Evolutionary conservation across 1,140 invertebrate species (phyloP).

Genomic region (Bombus ignitus): DNA sequence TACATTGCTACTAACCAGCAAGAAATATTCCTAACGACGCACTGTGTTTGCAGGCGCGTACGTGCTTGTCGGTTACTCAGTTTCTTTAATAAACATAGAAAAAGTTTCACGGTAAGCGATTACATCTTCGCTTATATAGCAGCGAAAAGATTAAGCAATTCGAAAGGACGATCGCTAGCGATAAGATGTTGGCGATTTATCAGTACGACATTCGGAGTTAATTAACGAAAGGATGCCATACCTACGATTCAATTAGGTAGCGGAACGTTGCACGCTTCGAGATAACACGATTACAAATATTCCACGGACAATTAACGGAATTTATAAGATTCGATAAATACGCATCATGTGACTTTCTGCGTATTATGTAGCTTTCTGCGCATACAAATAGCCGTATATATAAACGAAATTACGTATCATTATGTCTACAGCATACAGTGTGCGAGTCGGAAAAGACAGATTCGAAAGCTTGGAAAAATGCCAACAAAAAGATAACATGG

Average conservation of each 20-base stretch:
- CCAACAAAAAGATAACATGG: not conserved
- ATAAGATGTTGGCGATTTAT: not conserved
- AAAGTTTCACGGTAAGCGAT: not conserved
- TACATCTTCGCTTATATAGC: not conserved
- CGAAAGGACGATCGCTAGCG: not conserved
- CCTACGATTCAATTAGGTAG: constrained; percentile 29
- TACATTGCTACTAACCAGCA: no score
- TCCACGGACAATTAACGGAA: not conserved
- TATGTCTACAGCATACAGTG: no score
- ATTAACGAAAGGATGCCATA: constrained; percentile 2
- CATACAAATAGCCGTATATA: not conserved
- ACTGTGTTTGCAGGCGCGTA: not conserved
- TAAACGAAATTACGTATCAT: not conserved
- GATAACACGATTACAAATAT: no score
- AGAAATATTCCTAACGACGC: not conserved
- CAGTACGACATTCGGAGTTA: not conserved
- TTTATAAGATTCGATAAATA: not conserved
- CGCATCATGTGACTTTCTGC: no score
- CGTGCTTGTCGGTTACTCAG: not conserved
- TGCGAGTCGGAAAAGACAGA: not conserved
- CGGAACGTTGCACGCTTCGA: not conserved
- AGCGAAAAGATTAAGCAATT: not conserved
- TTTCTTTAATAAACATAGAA: not conserved
- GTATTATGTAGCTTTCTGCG: not conserved
- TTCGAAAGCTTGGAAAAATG: no score